Conservation (phyloP, 2,113 vertebrate species). For the Plotosus lineatus region DNA sequence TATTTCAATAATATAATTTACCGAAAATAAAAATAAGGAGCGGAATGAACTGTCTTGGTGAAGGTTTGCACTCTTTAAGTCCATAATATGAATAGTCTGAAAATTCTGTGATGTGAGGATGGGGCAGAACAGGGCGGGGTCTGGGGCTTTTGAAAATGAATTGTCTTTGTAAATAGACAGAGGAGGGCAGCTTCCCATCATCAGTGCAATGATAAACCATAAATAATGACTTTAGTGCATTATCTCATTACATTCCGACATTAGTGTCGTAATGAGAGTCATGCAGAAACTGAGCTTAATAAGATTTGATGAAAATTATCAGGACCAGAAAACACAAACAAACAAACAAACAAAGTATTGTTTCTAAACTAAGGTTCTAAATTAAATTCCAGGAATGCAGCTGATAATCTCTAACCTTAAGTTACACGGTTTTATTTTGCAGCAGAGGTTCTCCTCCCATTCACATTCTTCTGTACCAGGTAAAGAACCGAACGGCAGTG, state of each 20-base stretch:
- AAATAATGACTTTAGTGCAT: slow-evolving; percentile 13
- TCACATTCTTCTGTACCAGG: neutral
- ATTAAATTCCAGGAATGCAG: neutral
- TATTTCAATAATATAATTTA: too few species aligned
- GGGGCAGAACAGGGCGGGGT: neutral
- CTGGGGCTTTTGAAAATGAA: neutral
- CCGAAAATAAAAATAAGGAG: too few species aligned
- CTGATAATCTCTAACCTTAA: neutral
- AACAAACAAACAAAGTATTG: too few species aligned
- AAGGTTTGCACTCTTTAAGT: too few species aligned
- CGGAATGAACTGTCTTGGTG: too few species aligned
- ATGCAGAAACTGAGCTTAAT: neutral
- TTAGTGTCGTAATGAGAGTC: neutral
- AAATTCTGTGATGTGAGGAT: neutral
- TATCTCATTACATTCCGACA: slow-evolving; percentile 10
- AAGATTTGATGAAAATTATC: neutral
- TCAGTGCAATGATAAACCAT: neutral
- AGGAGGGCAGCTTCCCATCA: neutral
- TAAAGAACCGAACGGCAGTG: neutral
- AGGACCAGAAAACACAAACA: neutral
- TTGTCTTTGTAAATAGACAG: neutral
- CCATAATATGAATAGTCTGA: neutral
- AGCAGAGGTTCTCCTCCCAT: neutral
- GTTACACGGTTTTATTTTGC: too few species aligned
- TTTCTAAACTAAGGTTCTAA: neutral